Conservation (phyloP, 2,888 invertebrate genomes). For the Euplagia quadripunctaria region DNA sequence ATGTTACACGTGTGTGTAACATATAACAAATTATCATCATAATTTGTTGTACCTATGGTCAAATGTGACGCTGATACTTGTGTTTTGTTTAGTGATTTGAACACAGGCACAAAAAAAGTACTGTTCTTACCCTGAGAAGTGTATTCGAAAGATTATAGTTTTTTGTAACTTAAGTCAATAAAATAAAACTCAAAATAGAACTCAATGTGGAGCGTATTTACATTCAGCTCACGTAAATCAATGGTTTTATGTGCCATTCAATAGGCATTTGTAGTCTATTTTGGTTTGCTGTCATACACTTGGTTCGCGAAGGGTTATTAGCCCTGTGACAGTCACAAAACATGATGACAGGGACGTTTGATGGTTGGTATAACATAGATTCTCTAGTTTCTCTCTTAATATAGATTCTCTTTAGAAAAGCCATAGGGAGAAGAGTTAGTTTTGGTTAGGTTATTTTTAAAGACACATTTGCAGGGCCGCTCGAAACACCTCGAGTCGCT, state of each 20-base stretch:
- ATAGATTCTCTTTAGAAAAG: not conserved
- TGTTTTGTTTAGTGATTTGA: too few species aligned
- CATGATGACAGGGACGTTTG: too few species aligned
- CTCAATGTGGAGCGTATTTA: not conserved
- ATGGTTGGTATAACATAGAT: too few species aligned
- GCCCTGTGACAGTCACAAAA: not conserved
- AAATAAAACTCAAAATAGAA: not conserved
- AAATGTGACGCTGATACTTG: too few species aligned
- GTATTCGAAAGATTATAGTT: too few species aligned
- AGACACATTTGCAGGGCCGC: not conserved
- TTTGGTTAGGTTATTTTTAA: not conserved
- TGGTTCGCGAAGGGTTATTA: not conserved
- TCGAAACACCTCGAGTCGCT: not conserved
- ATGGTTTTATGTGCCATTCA: not conserved
- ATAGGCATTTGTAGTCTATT: conserved; percentile 2
- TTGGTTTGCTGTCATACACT: not conserved
- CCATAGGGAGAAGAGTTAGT: not conserved
- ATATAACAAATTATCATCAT: too few species aligned
- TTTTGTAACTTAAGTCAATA: not conserved
- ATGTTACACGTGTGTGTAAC: too few species aligned
- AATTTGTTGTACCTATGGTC: too few species aligned
- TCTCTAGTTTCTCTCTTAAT: not conserved
- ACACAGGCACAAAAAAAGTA: not conserved
- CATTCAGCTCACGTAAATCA: not conserved
- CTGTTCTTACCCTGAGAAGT: not conserved